A percentile compares a stretch with the other conserved stretches of the same genome.
These are phyloP conservation scores for Zaprionus nigranus DNA, from an alignment of 1,140 invertebrate genomes.

Conservation along the genomic window DNA sequence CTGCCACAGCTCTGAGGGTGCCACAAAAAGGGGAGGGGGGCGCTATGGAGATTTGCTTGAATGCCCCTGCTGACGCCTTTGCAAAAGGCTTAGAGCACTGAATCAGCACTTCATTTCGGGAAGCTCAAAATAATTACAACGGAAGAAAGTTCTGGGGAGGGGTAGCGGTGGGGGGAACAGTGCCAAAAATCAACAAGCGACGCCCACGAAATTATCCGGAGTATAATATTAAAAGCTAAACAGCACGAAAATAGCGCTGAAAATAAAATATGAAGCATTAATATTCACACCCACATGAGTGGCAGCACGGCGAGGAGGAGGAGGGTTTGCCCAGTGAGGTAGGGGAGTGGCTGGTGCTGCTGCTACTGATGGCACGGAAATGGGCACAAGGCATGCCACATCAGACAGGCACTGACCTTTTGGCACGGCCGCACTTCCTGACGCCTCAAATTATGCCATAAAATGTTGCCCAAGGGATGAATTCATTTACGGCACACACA, in stretches of 20 bases:
- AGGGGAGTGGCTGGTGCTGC: background rate
- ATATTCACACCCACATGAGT: constrained; percentile 72
- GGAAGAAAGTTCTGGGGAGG: background rate
- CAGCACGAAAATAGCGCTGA: constrained; percentile 56
- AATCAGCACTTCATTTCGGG: constrained; percentile 48
- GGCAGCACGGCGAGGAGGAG: background rate
- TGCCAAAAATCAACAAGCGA: constrained; percentile 61
- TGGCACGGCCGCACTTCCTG: constrained; percentile 65
- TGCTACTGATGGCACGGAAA: constrained; percentile 23
- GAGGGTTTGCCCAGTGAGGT: background rate
- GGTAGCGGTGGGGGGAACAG: background rate
- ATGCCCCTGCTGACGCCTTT: background rate
- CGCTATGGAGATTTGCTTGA: background rate
- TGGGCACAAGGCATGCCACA: constrained; percentile 52
- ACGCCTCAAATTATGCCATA: constrained; percentile 82
- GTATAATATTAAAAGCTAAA: constrained; percentile 69
- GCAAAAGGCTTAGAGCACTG: constrained; percentile 45
- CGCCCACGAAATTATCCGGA: constrained; percentile 13
- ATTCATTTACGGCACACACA: constrained; percentile 65
- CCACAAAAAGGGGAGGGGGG: background rate
- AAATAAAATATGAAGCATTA: constrained; percentile 81
- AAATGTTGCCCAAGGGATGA: constrained; percentile 81
- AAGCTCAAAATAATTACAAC: constrained; percentile 40
- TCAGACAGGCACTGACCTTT: constrained; percentile 63
- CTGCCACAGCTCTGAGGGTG: background rate